Base-by-base conservation (phyloP, 2,888 invertebrate genomes). In the Xanthorhoe spadicearia region DNA sequence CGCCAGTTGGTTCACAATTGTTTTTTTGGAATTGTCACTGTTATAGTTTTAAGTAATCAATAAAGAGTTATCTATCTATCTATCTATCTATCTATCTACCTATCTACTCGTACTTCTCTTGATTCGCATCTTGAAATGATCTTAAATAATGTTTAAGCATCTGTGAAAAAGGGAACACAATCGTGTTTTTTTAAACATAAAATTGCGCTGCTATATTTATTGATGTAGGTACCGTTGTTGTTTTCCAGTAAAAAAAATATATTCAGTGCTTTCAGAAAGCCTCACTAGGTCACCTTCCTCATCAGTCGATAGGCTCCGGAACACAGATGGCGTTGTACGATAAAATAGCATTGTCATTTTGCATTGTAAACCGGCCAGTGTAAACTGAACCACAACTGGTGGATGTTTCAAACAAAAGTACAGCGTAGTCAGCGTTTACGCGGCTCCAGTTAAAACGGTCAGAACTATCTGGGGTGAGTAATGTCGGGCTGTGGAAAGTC, bases 341-440 rank as follows among this genome's bases (percentile, higher is more conserved):
- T 77, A 78, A 77, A 79, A 76, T 73, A 67, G 69, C 69, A 78
- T 78, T 77, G 76, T 77, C 61, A 63, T 58, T 62, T 71, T 67
- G 68, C 70, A 77, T 79, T 81, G 76, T 77, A 23, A 46, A n/a
- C 2, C 6, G 18, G 53, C 82, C 77, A 78, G 28, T 58, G 46
- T 75, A 77, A 66, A 38, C 51, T 67, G 79, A 74, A 49, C 76
- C 61, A 58, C 66, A 72, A 55, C 69, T 69, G 64, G 69, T 54
- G 55, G 48, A 52, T 46, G 48, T 46, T 55, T 60, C 67, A 67
- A 67, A 67, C 63, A 67, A 52, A 63, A 60, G 49, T 38, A 28
- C 38, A 13, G 58, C 15, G 10, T 9, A 43, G 15, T 18, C 56
- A 64, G 18, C 49, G 57, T 67, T 70, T 64, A 35, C 51, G 49